Evolutionary conservation across 2,113 vertebrate genomes (phyloP).

Genomic region (Ptilorrhoa leucosticta): DNA sequence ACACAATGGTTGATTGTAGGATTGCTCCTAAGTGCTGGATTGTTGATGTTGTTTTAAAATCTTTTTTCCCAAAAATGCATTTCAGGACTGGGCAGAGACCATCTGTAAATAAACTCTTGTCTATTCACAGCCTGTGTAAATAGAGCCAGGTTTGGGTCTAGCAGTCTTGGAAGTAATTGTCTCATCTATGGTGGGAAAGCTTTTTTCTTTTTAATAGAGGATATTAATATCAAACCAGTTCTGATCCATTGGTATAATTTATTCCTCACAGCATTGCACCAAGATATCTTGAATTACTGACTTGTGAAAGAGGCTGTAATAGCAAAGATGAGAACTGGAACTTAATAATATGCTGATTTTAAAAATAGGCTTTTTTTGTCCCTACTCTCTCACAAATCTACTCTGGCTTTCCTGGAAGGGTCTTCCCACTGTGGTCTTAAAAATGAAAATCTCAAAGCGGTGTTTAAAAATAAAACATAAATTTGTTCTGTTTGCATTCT

Average conservation of each 20-base stretch:
- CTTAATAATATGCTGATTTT: neutral
- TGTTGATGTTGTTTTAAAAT: neutral
- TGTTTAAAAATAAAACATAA: neutral
- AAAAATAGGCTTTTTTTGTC: neutral
- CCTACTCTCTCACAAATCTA: neutral
- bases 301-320: neutral
- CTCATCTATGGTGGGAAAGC: neutral
- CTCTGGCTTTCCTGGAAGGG: neutral
- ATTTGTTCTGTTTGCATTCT: neutral
- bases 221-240: neutral
- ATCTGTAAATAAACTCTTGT: neutral
- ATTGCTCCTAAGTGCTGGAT: neutral
- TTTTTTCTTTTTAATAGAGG: neutral
- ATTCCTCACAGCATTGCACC: neutral
- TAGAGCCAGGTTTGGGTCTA: neutral
- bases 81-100: neutral
- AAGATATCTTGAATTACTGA: neutral
- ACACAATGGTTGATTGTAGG: constrained; percentile 35
- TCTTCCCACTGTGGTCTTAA: neutral
- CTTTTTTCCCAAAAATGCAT: neutral
- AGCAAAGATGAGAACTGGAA: neutral
- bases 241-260: neutral
- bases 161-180: neutral
- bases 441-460: neutral
- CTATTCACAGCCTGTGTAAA: neutral